Percentiles rank a stretch among this genome's conserved stretches.
Conservation (phyloP, 1,140 invertebrate genomes). For the Listronotus bonariensis region DNA sequence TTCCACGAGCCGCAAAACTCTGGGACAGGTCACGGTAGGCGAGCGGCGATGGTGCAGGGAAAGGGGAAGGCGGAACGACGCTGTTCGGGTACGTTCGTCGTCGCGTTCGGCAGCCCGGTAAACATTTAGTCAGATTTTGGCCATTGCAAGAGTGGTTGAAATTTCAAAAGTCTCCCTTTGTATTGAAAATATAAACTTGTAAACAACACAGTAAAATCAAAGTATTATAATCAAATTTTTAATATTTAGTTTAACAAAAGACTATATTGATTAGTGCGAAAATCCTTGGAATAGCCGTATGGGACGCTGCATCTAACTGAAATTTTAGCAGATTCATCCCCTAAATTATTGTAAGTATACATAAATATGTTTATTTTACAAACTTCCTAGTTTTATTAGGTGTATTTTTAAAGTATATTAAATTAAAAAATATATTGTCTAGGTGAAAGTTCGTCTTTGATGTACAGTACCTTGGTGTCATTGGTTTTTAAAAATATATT, state of each 20-base stretch:
- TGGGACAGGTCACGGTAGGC: slow-evolving; percentile 42
- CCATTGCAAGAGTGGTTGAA: slow-evolving; percentile 34
- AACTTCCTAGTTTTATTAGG: no score
- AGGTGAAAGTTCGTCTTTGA: no score
- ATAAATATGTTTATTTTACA: no score
- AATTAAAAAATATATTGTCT: no score
- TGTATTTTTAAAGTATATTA: no score
- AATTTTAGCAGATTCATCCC: neutral
- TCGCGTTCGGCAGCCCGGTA: slow-evolving; percentile 22
- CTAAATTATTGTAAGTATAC: neutral
- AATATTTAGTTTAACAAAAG: neutral
- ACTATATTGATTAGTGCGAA: neutral
- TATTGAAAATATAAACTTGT: neutral
- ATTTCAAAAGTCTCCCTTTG: slow-evolving; percentile 23
- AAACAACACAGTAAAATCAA: slow-evolving; percentile 3
- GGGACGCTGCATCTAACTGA: neutral
- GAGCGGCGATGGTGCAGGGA: slow-evolving; percentile 25
- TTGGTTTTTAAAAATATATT: no score
- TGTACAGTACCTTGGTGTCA: no score
- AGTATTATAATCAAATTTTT: neutral
- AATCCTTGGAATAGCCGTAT: neutral
- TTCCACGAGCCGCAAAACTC: slow-evolving; percentile 47
- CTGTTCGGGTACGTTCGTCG: slow-evolving; percentile 12
- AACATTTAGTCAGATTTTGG: slow-evolving; percentile 40
- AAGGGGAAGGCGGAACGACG: slow-evolving; percentile 7